Evolutionary conservation across 2,888 invertebrate genomes (phyloP), one percentile per base, ranked within the genome.

Genomic region (Orthosia gracilis): DNA sequence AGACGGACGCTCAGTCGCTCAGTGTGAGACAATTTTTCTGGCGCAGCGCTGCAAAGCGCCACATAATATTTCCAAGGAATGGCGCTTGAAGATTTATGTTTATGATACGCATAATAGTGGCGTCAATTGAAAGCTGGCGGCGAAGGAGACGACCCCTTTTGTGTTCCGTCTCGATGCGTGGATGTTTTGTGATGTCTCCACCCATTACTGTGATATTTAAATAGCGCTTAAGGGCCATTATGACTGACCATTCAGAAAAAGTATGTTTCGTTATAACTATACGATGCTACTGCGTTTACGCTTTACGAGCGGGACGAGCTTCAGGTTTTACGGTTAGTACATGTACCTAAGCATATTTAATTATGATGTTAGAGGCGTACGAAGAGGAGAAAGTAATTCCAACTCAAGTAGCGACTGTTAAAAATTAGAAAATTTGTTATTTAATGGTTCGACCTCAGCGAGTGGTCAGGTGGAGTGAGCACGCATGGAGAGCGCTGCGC

Each of bases 101-200:
- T 92, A 92, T 91, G 89, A 91, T 90, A 90, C 89, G 85, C 88
- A 89, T 90, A 89, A 92, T 90, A 90, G 90, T 90, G 88, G 90
- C 90, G 91, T 89, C 92, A 91, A 91, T 92, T 90, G 91, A 91
- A 90, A 84, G 86, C 88, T 85, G 85, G 85, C 85, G 82, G 81
- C 85, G 83, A 80, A 86, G 82, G 82, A 87, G 86, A 82, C 87
- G 86, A 87, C 83, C 87, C 85, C 89, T 88, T 89, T 89, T 89
- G 85, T 90, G 86, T 88, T 84, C 69, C 80, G 76, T 85, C 84
- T 85, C 81, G 80, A 82, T 78, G 84, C 72, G 82, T 86, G 80
- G 78, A 86, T 88, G 84, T 88, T 87, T 86, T 87, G 86, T 90
- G 84, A 86, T 86, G 82, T 85, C 77, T 76, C 86, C 83, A 83